Percentiles rank a stretch among this genome's conserved stretches.
These are phyloP conservation scores for Scaptomyza graminum DNA, from an alignment of 1,140 invertebrate genomes.

Conservation along the genomic window DNA sequence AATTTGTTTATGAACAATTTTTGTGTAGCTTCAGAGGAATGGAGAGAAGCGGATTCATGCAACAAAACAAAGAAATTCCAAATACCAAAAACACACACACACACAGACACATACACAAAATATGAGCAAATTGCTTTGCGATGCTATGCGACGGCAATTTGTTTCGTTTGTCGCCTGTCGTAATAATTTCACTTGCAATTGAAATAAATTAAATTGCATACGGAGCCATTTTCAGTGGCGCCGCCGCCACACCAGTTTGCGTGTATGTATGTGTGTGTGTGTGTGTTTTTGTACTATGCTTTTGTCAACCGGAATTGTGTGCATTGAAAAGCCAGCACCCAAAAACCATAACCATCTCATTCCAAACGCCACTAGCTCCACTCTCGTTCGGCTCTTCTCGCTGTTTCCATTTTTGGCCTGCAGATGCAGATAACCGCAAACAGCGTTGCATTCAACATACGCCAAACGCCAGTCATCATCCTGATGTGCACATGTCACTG, in stretches of 20 bases:
- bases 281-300: constrained; percentile 9
- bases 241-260: constrained; percentile 29
- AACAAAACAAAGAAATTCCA: constrained; percentile 26
- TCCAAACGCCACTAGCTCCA: no score
- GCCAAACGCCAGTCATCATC: constrained; percentile 68
- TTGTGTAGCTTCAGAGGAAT: neutral
- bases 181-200: constrained; percentile 78
- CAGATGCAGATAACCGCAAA: constrained; percentile 47
- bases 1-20: constrained; percentile 77
- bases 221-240: constrained; percentile 63
- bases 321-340: constrained; percentile 24
- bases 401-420: constrained; percentile 6
- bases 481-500: constrained; percentile 80
- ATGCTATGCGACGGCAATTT: constrained; percentile 59
- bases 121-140: constrained; percentile 58
- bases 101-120: no score
- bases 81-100: constrained; percentile 27
- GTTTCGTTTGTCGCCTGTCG: constrained; percentile 56
- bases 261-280: constrained; percentile 56
- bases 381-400: no score
- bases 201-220: constrained; percentile 82
- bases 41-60: neutral
- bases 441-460: constrained; percentile 30
- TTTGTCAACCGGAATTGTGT: constrained; percentile 48
- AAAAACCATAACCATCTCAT: constrained; percentile 19